Percentiles rank a stretch among this genome's conserved stretches.
phyloP scores from a whole-genome alignment of 1,140 invertebrate genomes.

The Apis dorsata region DNA sequence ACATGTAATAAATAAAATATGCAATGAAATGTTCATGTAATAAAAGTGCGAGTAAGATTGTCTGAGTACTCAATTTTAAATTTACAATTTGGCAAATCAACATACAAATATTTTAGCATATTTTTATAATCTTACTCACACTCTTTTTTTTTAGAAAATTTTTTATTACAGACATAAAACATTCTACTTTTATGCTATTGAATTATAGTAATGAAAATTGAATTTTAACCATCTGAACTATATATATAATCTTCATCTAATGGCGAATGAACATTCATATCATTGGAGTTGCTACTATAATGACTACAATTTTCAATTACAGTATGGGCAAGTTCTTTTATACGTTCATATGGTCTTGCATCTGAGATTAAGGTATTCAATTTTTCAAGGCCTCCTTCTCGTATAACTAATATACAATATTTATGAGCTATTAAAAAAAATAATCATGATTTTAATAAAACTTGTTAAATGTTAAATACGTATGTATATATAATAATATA shows the following conservation, averaged over 20 bases:
- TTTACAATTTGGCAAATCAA: slow-evolving; percentile 29
- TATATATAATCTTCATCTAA: slow-evolving; percentile 55
- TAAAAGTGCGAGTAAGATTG: slow-evolving; percentile 27
- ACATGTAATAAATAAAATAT: slow-evolving; percentile 43
- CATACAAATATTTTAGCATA: slow-evolving; percentile 12
- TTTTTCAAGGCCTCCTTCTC: slow-evolving; percentile 90
- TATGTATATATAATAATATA: neutral
- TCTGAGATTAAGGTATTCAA: slow-evolving; percentile 85
- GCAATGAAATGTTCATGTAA: slow-evolving; percentile 19
- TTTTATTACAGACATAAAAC: slow-evolving; percentile 12
- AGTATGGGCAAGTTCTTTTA: slow-evolving; percentile 84
- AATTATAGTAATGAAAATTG: slow-evolving; percentile 28
- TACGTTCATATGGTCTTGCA: slow-evolving; percentile 82
- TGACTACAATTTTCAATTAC: slow-evolving; percentile 84
- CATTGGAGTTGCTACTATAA: slow-evolving; percentile 49
- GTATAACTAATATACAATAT: slow-evolving; percentile 92
- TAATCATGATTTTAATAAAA: slow-evolving; percentile 23
- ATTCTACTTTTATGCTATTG: slow-evolving; percentile 18
- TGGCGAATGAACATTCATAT: slow-evolving; percentile 47
- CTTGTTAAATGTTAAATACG: neutral
- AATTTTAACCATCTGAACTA: slow-evolving; percentile 57
- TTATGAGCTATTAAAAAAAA: slow-evolving; percentile 84
- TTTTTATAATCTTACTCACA: slow-evolving; percentile 33
- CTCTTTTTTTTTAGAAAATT: slow-evolving; percentile 20
- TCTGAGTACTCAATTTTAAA: slow-evolving; percentile 43